Evolutionary conservation across 2,113 vertebrate genomes (phyloP), one percentile per base, ranked within the genome.

Genomic region (Tachysurus vachellii): DNA sequence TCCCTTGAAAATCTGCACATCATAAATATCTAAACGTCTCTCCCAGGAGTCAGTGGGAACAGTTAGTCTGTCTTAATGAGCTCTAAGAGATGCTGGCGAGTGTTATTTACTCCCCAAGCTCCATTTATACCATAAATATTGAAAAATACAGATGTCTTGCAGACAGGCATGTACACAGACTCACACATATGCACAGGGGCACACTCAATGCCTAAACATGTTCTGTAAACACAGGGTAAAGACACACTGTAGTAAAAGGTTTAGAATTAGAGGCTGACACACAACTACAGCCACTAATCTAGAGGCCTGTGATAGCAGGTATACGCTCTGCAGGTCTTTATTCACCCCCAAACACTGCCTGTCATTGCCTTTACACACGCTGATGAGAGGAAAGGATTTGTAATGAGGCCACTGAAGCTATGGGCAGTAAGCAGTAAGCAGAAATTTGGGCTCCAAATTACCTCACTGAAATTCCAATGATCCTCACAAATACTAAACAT

Each of bases 151-250:
- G 54, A 83, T 44, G 73, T 68, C 31, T 90, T 66, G 57, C 54
- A 84, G 80, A 85, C 64, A 73, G 71, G n/a, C 54, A 36, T 23
- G 6, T 11, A 85, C 82, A 44, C 54, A 82, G 28, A 44, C 50
- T 85, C 53, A 89, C 44, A 64, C 80, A 89, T 62, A 88, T n/a
- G 62, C 59, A 86, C 31, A 88, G 71, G 70, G 83, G 87, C 79
- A 87, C 13, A 59, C 54, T 80, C n/a, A 77, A 90, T 82, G 87
- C 90, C 68, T 89, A 89, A 87, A 89, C 88, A 80, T 80, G 82
- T 80, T 85, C 83, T 88, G 87, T 88, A 91, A 91, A 91, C 87
- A 89, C 87, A 91, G 88, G 83, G 82, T 91, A 89, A 90, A 86
- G 86, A 88, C 88, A 86, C 71, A 87, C 82, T 82, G 85, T 61